Evolutionary conservation across 2,888 invertebrate species (phyloP).

Genomic region (Dicyrtomina minuta): DNA sequence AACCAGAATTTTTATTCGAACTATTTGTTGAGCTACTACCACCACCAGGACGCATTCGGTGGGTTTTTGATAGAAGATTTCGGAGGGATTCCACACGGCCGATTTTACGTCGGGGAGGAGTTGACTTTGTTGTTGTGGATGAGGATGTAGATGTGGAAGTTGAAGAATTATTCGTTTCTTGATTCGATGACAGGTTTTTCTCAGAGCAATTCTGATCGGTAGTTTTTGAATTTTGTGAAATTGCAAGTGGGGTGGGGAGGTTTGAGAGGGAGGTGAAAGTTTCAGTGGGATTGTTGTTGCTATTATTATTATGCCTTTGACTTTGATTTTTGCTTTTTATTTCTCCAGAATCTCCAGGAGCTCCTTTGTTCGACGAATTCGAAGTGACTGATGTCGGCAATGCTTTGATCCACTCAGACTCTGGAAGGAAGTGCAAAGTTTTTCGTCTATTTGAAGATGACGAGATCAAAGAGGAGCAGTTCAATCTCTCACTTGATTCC

Average conservation of each 20-base stretch:
- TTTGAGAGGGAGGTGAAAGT: too few relatives aligned
- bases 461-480: constrained; percentile 28
- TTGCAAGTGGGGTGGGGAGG: neutral
- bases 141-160: neutral
- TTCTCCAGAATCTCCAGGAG: neutral
- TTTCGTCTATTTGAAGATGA: constrained; percentile 40
- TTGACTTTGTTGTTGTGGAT: neutral
- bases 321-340: too few relatives aligned
- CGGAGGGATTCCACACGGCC: constrained; percentile 62
- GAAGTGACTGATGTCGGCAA: neutral
- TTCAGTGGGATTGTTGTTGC: too few relatives aligned
- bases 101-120: constrained; percentile 53
- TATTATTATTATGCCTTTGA: too few relatives aligned
- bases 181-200: neutral
- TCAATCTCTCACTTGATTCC: constrained; percentile 62
- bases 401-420: constrained; percentile 30
- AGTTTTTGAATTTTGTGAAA: neutral
- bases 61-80: constrained; percentile 59
- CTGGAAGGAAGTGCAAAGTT: constrained; percentile 46
- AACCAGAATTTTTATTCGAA: neutral
- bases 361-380: too few relatives aligned
- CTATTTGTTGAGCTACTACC: neutral
- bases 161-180: neutral
- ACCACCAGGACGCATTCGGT: constrained; percentile 53
- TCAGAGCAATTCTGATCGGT: neutral